Conservation (phyloP, 2,888 invertebrate species). For the Drosophila cognata region DNA sequence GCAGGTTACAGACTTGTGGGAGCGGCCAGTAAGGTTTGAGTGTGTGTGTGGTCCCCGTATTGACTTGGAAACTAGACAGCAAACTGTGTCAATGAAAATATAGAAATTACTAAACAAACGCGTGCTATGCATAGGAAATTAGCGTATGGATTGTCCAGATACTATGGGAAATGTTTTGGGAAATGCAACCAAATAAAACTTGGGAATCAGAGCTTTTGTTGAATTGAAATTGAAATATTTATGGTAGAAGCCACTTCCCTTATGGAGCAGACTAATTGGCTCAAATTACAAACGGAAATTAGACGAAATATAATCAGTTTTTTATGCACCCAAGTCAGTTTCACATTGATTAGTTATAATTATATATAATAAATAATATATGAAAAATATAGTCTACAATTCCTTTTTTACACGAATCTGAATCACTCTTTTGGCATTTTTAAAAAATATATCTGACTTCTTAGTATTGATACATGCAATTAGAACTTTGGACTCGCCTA, state of each 20-base stretch:
- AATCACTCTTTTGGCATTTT: not conserved
- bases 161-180: constrained; percentile 35
- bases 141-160: constrained; percentile 6
- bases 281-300: constrained; percentile 6
- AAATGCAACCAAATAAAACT: constrained; percentile 11
- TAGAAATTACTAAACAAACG: constrained; percentile 49
- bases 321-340: not conserved
- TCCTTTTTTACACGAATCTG: not conserved
- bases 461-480: not conserved
- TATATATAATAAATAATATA: not conserved
- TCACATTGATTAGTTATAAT: not conserved
- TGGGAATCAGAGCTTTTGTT: constrained; percentile 8
- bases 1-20: constrained; percentile 40
- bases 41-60: constrained; percentile 44
- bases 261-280: constrained; percentile 3
- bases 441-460: not conserved
- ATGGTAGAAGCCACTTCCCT: constrained; percentile 12
- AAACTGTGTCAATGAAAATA: constrained; percentile 71
- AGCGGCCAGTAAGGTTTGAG: constrained; percentile 26
- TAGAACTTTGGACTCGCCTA: not conserved
- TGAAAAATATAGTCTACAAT: not conserved
- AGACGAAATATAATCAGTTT: not conserved
- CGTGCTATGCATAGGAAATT: constrained; percentile 49
- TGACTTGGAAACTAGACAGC: constrained; percentile 42
- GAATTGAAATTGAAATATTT: constrained; percentile 10